Percentiles rank a stretch among this genome's conserved stretches.
Conservation (phyloP, 2,888 invertebrate genomes). For the Drosophila colorata region DNA sequence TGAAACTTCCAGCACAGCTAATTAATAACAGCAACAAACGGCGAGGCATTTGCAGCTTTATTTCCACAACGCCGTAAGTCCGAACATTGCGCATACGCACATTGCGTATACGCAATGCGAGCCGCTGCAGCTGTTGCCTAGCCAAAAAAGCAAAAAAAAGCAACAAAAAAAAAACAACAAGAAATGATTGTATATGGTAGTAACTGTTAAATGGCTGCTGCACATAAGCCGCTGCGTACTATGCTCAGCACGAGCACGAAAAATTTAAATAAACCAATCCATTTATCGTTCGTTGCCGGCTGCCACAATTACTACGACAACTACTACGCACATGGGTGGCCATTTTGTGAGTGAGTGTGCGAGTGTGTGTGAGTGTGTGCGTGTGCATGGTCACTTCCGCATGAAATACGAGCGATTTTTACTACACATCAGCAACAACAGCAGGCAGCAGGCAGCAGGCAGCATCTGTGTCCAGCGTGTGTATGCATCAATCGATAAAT, state of each 20-base stretch:
- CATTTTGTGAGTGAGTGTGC: conserved; percentile 45
- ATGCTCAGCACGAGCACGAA: conserved; percentile 18
- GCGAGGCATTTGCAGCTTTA: conserved; percentile 15
- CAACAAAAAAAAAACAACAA: conserved; percentile 6
- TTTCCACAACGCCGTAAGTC: conserved; percentile 6
- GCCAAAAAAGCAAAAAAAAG: conserved; percentile 8
- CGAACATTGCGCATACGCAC: conserved; percentile 49
- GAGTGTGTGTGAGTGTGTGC: conserved; percentile 20
- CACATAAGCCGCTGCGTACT: conserved; percentile 39
- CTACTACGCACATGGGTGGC: conserved; percentile 62
- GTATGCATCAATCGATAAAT: conserved; percentile 79
- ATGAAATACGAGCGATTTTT: conserved; percentile 80
- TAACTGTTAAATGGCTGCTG: conserved; percentile 36
- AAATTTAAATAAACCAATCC: conserved; percentile 79
- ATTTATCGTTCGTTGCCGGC: conserved; percentile 73
- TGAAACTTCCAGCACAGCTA: conserved; percentile 69
- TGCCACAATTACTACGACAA: conserved; percentile 60
- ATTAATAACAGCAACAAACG: conserved; percentile 60
- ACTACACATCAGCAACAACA: conserved; percentile 76
- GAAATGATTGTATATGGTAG: conserved; percentile 16
- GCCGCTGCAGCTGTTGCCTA: conserved; percentile 51
- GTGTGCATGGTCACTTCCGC: conserved; percentile 74
- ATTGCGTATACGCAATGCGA: conserved; percentile 52
- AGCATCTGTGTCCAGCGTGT: conserved; percentile 36
- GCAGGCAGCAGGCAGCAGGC: conserved; percentile 30